Evolutionary conservation across 2,797 vertebrate genomes (phyloP).

Genomic region (Petrocephalus sullivani): DNA sequence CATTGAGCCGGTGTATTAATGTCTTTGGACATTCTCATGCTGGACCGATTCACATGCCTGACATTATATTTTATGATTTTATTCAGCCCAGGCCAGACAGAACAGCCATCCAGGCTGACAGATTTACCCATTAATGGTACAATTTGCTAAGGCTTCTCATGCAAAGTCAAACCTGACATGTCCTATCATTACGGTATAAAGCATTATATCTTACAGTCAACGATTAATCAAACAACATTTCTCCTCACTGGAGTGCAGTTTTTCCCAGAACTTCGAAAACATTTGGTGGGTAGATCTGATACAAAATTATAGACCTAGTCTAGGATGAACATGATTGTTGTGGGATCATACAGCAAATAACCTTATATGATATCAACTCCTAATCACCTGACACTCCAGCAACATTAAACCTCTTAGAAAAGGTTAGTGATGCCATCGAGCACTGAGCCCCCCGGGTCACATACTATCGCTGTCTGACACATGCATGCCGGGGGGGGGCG

Average conservation of each 20-base stretch:
- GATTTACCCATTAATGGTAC: too few relatives aligned
- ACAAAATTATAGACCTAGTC: background rate
- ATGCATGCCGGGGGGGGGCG: too few relatives aligned
- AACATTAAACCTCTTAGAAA: background rate
- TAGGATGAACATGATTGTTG: background rate
- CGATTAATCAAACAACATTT: background rate
- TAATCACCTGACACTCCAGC: background rate
- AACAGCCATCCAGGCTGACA: background rate
- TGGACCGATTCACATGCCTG: background rate
- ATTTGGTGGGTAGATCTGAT: background rate
- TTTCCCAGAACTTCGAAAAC: background rate
- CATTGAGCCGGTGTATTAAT: background rate
- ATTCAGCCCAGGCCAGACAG: background rate
- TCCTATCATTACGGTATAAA: background rate
- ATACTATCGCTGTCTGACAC: background rate
- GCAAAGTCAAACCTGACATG: background rate
- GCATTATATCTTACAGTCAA: background rate
- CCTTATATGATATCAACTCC: background rate
- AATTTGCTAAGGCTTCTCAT: background rate
- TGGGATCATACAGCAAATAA: background rate
- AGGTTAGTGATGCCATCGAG: background rate
- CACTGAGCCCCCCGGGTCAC: background rate
- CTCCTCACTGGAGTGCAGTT: background rate
- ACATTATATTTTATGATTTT: background rate
- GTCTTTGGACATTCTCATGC: background rate